phyloP scores from a whole-genome alignment of 1,140 invertebrate species.

The Neodiprion pinetum region DNA sequence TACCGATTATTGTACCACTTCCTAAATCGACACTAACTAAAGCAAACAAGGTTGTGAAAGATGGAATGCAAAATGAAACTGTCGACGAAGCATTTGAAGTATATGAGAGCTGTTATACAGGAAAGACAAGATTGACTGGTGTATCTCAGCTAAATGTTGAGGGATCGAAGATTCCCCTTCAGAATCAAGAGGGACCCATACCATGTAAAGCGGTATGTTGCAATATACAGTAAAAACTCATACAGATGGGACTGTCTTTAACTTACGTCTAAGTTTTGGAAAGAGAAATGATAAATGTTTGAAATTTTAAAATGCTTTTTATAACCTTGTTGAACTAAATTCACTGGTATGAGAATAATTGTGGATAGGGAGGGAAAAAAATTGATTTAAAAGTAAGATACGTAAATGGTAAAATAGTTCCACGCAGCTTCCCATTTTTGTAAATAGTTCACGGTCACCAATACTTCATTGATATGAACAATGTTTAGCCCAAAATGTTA shows the following conservation, averaged over 20 bases:
- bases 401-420: conserved; percentile 7
- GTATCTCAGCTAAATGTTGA: conserved; percentile 32
- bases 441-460: conserved; percentile 5
- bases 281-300: not conserved
- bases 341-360: not conserved
- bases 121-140: conserved; percentile 28
- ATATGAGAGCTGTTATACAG: conserved; percentile 55
- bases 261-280: not conserved
- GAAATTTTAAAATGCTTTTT: not conserved
- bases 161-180: conserved; percentile 35
- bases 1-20: conserved; percentile 29
- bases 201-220: conserved; percentile 55
- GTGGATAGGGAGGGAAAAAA: not conserved
- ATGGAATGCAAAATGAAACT: conserved; percentile 24
- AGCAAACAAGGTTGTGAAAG: not conserved
- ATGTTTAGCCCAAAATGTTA: conserved; percentile 1
- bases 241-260: no score
- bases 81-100: conserved; percentile 58
- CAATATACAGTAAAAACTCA: conserved; percentile 49
- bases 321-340: not conserved
- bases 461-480: not conserved
- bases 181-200: conserved; percentile 42
- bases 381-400: not conserved
- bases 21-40: conserved; percentile 11
- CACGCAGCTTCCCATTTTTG: conserved; percentile 1